Percentiles rank a stretch among this genome's conserved stretches.
Evolutionary conservation across 2,797 vertebrate species (phyloP).

Genomic region (Pogonophryne albipinna): DNA sequence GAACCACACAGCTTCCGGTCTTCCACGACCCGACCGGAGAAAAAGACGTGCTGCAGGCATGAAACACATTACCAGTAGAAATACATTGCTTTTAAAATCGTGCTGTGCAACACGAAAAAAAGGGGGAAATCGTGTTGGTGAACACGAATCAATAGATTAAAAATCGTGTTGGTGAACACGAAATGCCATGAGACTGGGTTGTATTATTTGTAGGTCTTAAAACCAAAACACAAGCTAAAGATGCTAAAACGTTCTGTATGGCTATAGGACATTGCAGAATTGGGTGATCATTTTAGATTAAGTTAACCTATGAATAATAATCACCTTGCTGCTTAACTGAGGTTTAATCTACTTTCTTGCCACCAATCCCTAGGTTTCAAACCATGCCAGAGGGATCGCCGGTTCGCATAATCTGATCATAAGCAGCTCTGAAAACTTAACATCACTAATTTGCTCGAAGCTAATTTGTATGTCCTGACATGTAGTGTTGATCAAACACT

Average conservation of each 20-base stretch:
- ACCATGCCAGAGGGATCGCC: conserved; percentile 64
- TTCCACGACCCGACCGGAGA: too few species aligned
- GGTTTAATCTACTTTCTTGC: conserved; percentile 79
- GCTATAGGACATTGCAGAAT: background rate
- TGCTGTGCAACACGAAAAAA: too few species aligned
- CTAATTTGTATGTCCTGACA: conserved; percentile 57
- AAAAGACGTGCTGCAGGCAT: too few species aligned
- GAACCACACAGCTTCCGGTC: too few species aligned
- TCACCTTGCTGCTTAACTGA: conserved; percentile 72
- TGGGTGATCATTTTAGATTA: background rate
- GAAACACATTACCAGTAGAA: too few species aligned
- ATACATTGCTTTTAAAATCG: too few species aligned
- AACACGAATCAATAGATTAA: too few species aligned
- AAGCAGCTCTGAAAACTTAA: conserved; percentile 67
- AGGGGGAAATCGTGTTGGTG: too few species aligned
- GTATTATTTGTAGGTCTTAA: background rate
- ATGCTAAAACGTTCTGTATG: background rate
- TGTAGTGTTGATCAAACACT: conserved; percentile 45
- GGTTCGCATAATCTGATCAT: conserved; percentile 80
- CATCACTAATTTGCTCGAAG: conserved; percentile 70
- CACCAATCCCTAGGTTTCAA: conserved; percentile 71
- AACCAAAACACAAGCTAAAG: conserved; percentile 6
- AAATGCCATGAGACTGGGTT: too few species aligned
- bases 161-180: too few species aligned
- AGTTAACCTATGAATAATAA: conserved; percentile 79